Evolutionary conservation across 2,113 vertebrate species (phyloP).

Genomic region (Pygoscelis adeliae): DNA sequence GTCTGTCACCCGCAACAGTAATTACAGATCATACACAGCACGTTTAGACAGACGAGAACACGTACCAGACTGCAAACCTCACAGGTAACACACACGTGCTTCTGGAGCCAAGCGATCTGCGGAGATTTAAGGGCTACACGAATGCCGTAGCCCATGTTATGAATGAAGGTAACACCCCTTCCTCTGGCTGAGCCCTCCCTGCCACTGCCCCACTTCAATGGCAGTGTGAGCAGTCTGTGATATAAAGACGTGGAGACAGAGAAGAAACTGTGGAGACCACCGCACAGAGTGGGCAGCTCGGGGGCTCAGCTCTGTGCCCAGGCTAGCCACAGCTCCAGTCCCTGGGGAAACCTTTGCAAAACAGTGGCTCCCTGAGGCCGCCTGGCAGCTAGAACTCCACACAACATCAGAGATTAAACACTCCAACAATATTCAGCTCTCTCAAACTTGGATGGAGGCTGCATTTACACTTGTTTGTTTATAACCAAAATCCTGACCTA

Average conservation of each 20-base stretch:
- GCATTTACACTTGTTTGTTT: not conserved
- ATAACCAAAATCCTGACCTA: not conserved
- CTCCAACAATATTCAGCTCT: not conserved
- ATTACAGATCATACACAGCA: fast-evolving
- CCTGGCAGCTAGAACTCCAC: not conserved
- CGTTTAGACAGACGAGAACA: not conserved
- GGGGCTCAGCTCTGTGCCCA: not conserved
- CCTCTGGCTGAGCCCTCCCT: not conserved
- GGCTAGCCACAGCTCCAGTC: not conserved
- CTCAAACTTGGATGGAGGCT: not conserved
- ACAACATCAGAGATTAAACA: not conserved
- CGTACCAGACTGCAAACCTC: not conserved
- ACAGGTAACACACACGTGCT: fast-evolving
- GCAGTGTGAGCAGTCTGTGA: not conserved
- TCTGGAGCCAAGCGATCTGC: fast-evolving
- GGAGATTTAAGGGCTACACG: not conserved
- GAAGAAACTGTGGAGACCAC: not conserved
- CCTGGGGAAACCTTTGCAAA: too few relatives aligned
- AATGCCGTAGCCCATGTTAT: fast-evolving
- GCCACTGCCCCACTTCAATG: fast-evolving
- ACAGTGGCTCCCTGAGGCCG: fast-evolving
- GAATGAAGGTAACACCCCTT: fast-evolving
- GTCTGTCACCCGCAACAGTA: not conserved
- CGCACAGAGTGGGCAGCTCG: fast-evolving
- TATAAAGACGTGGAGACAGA: too few relatives aligned